These are phyloP conservation scores for Percopsis transmontana DNA, from an alignment of 2,113 vertebrate genomes.

Conservation along the genomic window DNA sequence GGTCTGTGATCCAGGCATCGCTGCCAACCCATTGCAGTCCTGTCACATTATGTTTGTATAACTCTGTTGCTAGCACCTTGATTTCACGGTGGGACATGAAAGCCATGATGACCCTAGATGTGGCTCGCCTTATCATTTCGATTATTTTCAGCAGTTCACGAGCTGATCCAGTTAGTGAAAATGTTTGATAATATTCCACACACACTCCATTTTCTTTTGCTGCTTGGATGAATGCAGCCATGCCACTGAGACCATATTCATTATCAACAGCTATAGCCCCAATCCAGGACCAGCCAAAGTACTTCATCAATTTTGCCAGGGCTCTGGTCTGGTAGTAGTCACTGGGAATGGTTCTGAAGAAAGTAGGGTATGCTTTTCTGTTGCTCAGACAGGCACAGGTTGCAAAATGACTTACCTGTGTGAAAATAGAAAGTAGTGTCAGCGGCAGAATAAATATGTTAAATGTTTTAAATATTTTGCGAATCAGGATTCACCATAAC, in stretches of 20 bases:
- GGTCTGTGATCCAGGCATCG: constrained; percentile 81
- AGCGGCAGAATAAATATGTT: neutral
- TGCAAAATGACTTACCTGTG: constrained; percentile 81
- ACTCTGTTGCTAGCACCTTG: constrained; percentile 67
- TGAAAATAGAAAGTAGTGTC: constrained; percentile 21
- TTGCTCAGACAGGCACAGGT: constrained; percentile 79
- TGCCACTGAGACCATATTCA: constrained; percentile 74
- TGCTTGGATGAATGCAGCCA: constrained; percentile 67
- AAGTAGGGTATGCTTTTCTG: constrained; percentile 76
- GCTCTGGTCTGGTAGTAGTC: constrained; percentile 80
- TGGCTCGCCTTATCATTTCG: constrained; percentile 65
- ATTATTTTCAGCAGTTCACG: constrained; percentile 60
- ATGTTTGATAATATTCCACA: constrained; percentile 73
- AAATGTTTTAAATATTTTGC: neutral
- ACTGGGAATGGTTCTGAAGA: constrained; percentile 81
- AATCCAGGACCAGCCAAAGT: constrained; percentile 82
- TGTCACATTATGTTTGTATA: constrained; percentile 70
- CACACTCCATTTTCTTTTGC: constrained; percentile 76
- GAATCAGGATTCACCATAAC: neutral
- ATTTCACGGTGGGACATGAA: constrained; percentile 80
- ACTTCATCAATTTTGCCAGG: constrained; percentile 73
- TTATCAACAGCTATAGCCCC: constrained; percentile 76
- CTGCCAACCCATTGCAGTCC: constrained; percentile 79
- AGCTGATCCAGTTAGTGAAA: constrained; percentile 71
- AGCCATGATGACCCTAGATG: constrained; percentile 75